Base-by-base conservation (phyloP, 2,888 invertebrate species). In the Chymomyza procnemis region DNA sequence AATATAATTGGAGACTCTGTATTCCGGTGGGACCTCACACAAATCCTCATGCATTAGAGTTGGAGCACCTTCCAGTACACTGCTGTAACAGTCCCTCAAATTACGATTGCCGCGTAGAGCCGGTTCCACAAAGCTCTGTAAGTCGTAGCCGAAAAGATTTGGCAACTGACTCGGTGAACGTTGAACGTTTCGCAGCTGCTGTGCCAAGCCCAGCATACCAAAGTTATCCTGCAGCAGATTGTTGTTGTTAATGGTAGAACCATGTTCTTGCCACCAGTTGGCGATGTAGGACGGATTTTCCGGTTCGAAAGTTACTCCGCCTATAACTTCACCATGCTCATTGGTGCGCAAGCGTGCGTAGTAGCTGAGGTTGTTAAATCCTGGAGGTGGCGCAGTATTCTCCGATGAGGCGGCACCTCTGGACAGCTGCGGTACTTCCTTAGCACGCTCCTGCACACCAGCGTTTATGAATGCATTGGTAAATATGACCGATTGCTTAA, bases 311-410 rank as follows among this genome's bases (percentile, higher is more conserved):
- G 59, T 66, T 0, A 84, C 64, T 0, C 86, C 85, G 8, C 81
- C 85, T 47, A 71, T n/a, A 0, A 81, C 79, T 55, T 75, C n/a
- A 2, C 79, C 82, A 54, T 64, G 5, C 14, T 41, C 59, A 63
- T 81, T 84, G 59, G 85, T 69, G n/a, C 64, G 70, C 30, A 86
- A 18, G 2, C 79, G 69, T 0, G 75, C 76, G 14, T 59, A 79
- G 46, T 72, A 47, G 0, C 54, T 62, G 3, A 19, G 0, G 0
- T 61, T 18, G 22, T 71, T 74, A 26, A 67, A 84, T 0, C 79
- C 81, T 0, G 86, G 79, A 3, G 81, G 84, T 22, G 21, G 9
- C 3, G 12, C 34, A 41, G 0, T n/a, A n/a, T n/a, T n/a, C n/a
- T n/a, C n/a, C n/a, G n/a, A n/a, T n/a, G n/a, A n/a, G n/a, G 34